phyloP scores from a whole-genome alignment of 2,113 vertebrate species.

The Verasper variegatus region DNA sequence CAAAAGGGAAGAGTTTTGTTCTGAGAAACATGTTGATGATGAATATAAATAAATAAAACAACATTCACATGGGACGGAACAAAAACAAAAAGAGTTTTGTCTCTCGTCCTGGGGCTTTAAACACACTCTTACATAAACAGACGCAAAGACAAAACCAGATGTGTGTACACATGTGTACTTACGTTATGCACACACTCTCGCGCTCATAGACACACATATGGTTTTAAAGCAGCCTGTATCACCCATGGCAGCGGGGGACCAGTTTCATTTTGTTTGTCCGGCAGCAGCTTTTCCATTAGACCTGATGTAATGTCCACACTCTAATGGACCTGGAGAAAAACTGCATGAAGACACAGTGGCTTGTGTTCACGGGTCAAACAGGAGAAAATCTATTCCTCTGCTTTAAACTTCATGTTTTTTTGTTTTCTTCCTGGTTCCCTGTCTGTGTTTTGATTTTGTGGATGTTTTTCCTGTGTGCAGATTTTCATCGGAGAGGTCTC shows the following conservation, averaged over 20 bases:
- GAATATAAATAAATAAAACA: neutral
- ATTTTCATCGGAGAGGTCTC: constrained; percentile 97
- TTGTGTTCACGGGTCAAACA: constrained; percentile 42
- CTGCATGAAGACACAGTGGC: constrained; percentile 48
- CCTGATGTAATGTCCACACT: constrained; percentile 66
- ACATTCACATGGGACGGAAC: neutral
- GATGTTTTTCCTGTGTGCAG: constrained; percentile 68
- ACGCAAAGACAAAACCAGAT: constrained; percentile 13
- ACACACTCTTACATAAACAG: constrained; percentile 17
- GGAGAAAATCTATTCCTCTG: constrained; percentile 17
- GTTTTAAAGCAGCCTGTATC: too few species aligned
- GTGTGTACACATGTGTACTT: neutral
- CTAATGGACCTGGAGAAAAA: constrained; percentile 64
- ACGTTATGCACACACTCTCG: neutral
- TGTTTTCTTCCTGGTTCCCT: neutral
- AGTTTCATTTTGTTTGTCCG: constrained; percentile 64
- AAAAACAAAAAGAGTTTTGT: constrained; percentile 15
- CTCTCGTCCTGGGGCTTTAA: constrained; percentile 41
- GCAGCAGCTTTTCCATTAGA: constrained; percentile 72
- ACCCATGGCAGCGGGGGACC: too few species aligned
- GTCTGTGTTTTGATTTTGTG: neutral
- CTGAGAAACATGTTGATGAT: constrained; percentile 5
- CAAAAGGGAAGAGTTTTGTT: neutral
- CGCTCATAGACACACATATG: constrained; percentile 34
- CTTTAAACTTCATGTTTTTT: neutral